Percentiles rank a stretch among this genome's conserved stretches.
phyloP scores from a whole-genome alignment of 2,797 vertebrate species.

The Manis pentadactyla region DNA sequence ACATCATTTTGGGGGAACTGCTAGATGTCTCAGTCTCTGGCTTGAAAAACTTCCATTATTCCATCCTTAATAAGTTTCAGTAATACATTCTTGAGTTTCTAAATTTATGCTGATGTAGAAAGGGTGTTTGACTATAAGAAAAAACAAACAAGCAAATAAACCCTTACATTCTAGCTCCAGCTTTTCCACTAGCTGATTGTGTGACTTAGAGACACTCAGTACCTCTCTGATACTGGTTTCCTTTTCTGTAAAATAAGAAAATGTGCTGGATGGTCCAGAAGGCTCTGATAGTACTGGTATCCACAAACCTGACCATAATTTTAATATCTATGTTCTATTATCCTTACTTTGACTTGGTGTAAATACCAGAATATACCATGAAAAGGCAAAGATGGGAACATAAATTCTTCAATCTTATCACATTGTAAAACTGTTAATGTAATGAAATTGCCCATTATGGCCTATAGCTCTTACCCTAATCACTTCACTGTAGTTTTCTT shows the following conservation, averaged over 20 bases:
- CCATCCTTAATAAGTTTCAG: not conserved
- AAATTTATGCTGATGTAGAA: not conserved
- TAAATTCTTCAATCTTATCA: not conserved
- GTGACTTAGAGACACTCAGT: not conserved
- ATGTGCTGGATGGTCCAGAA: not conserved
- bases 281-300: not conserved
- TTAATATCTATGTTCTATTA: not conserved
- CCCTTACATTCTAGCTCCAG: not conserved
- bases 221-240: not conserved
- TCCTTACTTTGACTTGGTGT: not conserved
- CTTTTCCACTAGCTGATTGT: not conserved
- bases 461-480: not conserved
- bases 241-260: conserved; percentile 1
- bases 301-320: not conserved
- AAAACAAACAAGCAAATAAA: not conserved
- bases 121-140: not conserved
- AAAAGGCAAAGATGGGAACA: not conserved
- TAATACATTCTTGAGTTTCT: not conserved
- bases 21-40: not conserved
- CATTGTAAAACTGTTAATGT: not conserved
- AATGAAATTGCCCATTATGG: not conserved
- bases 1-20: not conserved
- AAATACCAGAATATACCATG: not conserved
- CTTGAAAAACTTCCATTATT: not conserved
- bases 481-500: not conserved